These are phyloP conservation scores for Spinus olivaceus DNA, from an alignment of 2,797 vertebrate genomes.

Conservation along the genomic window DNA sequence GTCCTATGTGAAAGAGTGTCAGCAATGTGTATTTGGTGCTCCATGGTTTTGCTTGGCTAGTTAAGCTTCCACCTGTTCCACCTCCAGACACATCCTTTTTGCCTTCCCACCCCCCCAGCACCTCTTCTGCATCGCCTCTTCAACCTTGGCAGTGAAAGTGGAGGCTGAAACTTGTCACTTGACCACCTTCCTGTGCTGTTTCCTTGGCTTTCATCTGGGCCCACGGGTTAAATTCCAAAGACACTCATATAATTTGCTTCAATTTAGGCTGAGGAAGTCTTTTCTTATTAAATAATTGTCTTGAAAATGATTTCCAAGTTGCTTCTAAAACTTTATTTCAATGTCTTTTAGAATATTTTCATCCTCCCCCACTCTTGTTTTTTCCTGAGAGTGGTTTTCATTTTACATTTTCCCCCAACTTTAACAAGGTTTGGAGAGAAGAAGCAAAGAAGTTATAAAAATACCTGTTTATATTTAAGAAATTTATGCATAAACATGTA, in stretches of 20 bases:
- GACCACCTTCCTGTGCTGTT: not conserved
- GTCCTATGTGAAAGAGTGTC: not conserved
- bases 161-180: not conserved
- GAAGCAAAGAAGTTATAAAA: not conserved
- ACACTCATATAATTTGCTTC: accelerated
- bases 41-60: accelerated
- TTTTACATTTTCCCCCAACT: not conserved
- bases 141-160: not conserved
- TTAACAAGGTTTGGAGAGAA: not conserved
- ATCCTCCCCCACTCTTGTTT: not conserved
- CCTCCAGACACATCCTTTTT: not conserved
- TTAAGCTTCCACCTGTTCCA: not conserved
- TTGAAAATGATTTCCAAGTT: not conserved
- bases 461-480: not conserved
- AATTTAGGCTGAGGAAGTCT: not conserved
- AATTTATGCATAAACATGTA: accelerated
- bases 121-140: not conserved
- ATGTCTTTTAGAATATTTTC: not conserved
- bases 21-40: accelerated
- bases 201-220: not conserved
- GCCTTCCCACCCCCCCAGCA: not conserved
- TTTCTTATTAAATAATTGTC: not conserved
- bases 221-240: not conserved
- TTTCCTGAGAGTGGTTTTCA: not conserved
- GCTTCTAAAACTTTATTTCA: not conserved